Conservation (phyloP, 2,797 vertebrate genomes). For the Falco rusticolus region DNA sequence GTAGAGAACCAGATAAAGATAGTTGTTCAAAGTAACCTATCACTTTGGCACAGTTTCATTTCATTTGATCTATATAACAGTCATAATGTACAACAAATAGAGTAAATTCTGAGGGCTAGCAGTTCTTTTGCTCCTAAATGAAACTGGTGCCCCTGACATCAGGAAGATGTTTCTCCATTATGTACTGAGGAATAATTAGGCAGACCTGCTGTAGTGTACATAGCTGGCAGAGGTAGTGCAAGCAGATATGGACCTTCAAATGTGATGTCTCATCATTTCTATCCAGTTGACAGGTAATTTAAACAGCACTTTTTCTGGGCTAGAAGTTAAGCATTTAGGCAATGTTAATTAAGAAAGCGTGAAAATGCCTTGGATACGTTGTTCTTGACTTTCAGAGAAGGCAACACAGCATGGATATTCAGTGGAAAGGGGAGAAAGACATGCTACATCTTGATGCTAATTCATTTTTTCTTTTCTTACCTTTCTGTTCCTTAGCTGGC, state of each 20-base stretch:
- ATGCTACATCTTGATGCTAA: not conserved
- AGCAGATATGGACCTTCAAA: not conserved
- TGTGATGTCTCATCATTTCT: not conserved
- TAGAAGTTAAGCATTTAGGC: not conserved
- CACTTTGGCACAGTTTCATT: not conserved
- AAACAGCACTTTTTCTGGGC: not conserved
- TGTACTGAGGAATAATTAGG: not conserved
- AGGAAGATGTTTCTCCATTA: not conserved
- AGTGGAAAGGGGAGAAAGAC: not conserved
- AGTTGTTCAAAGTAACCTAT: not conserved
- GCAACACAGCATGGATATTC: not conserved
- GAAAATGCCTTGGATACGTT: not conserved
- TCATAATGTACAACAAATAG: not conserved
- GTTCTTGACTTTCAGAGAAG: not conserved
- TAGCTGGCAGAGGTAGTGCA: not conserved
- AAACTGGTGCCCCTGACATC: not conserved
- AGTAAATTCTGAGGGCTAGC: not conserved
- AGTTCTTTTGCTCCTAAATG: not conserved
- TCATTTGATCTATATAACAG: not conserved
- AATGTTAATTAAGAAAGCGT: not conserved
- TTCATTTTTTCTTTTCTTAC: not conserved
- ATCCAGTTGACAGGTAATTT: not conserved
- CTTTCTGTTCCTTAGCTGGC: not conserved
- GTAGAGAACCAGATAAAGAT: not conserved
- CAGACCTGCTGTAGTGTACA: not conserved